Base-by-base conservation (phyloP, 2,888 invertebrate genomes). In the Junonia oenone region DNA sequence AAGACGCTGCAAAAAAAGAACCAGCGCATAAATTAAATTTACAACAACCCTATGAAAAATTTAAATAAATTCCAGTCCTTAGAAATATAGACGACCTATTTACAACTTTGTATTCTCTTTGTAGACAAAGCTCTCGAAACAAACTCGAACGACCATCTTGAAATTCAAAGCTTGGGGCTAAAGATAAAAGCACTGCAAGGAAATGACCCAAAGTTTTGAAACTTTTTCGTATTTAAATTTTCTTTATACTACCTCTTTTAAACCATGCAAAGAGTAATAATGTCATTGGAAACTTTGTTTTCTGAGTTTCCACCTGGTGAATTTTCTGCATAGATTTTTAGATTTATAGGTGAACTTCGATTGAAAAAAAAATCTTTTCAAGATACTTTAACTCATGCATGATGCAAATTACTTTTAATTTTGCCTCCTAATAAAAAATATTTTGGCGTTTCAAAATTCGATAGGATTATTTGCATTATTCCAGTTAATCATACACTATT, bases 31-130 rank as follows among this genome's bases (percentile, higher is more conserved):
- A 40, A 40, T 40, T 40, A 40, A 40, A 40, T 40, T 40, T 6
- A 40, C 38, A 29, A 40, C 19, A 17, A 40, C 17, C 38, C 38
- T 19, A 40, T 40, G 37, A 26, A 38, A 49, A 22, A 49, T 35
- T 37, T 37, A 40, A 40, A 40, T 40, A 49, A 49, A 52, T 53
- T 53, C 38, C 54, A 40, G 35, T 50, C 37, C 57, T 43, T 61
- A 55, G 50, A 61, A 61, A 61, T 58, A 61, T 58, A 50, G 50
- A 45, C 46, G 49, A 51, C 37, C 60, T 61, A 61, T 61, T 61
- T 61, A 61, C 60, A 61, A 61, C 58, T 61, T 61, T 52, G 59
- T 53, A 61, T 61, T 61, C 60, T 56, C 51, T 61, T 61, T 61
- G 60, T 61, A 58, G 58, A 61, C 60, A 58, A 61, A 61, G 60